Base-by-base conservation (phyloP, 1,140 invertebrate species). In the Heliconius hewitsoni region DNA sequence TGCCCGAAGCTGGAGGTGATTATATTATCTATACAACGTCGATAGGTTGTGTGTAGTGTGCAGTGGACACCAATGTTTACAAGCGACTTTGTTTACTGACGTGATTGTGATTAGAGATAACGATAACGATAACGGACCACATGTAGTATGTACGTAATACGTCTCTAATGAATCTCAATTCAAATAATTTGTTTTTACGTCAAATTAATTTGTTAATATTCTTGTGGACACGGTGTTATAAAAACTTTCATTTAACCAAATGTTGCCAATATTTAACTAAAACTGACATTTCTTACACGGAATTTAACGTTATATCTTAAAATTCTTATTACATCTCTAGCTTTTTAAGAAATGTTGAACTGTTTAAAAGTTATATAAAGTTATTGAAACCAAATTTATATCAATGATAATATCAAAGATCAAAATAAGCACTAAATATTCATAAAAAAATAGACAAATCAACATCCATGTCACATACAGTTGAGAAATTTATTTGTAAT, bases 1-100 rank as follows among this genome's bases (percentile, higher is more conserved):
- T 93, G 75, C 92, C 91, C 73, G 92, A 94, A 81, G 90, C 85
- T 80, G 89, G 90, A 91, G 90, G 90, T 94, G 84, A 91, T 83
- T 91, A 81, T 81, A 66, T 66, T 27, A 9, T 66, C 9, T 66
- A 27, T 66, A 66, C n/a, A n/a, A 55, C 55, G 8, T n/a, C 27
- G 60, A 66, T 27, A 16, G 27, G 1, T 30, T 66, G 60, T 1
- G 60, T 66, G 11, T 57, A n/a, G 55, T 66, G 60, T n/a, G 27
- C 27, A 23, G 23, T 66, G 55, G 55, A 23, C 23, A 27, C 19
- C 60, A 30, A 66, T 66, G 60, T 66, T 66, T 66, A 66, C 60
- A 66, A 27, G 60, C 60, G 60, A 66, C n/a, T 27, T 23, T 70
- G 57, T 76, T 76, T 70, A 71, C 42, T 46, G 39, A 70, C 60